Evolutionary conservation across 2,888 invertebrate genomes (phyloP).

Genomic region (Caenorhabditis sp.): DNA sequence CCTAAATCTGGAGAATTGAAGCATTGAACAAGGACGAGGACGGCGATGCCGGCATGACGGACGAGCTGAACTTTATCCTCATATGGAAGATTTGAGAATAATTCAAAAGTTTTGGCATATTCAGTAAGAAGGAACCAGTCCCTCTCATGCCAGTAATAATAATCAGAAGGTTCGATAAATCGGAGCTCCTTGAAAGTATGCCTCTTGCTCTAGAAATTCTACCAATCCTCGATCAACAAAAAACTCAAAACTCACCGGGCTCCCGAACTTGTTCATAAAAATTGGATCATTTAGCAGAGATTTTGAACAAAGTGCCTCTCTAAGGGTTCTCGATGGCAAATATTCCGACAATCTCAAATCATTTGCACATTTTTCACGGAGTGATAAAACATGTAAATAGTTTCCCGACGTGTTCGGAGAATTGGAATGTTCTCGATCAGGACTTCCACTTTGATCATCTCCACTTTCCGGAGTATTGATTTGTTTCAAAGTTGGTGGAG

Average conservation of each 20-base stretch:
- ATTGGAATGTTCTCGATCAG: not conserved
- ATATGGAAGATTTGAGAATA: conserved; percentile 56
- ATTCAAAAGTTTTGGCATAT: conserved; percentile 68
- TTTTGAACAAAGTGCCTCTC: conserved; percentile 36
- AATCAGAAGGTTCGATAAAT: conserved; percentile 58
- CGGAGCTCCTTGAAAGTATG: conserved; percentile 35
- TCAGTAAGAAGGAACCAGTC: conserved; percentile 67
- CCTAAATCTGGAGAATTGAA: conserved; percentile 66
- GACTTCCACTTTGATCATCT: conserved; percentile 6
- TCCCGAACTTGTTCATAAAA: conserved; percentile 33
- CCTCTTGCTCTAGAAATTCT: not conserved
- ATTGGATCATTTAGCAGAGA: conserved; percentile 33
- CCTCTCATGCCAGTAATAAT: conserved; percentile 68
- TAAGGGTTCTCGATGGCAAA: conserved; percentile 22
- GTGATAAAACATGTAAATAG: not conserved
- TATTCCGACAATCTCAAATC: conserved; percentile 31
- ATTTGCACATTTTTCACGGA: conserved; percentile 22
- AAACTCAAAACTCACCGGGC: conserved; percentile 21
- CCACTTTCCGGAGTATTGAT: conserved; percentile 20
- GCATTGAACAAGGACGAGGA: conserved; percentile 67
- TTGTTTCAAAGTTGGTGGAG: conserved; percentile 23
- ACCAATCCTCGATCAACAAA: no score
- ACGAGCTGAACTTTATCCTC: conserved; percentile 65
- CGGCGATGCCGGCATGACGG: conserved; percentile 67
- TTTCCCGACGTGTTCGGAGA: not conserved